Conservation (phyloP, 2,888 invertebrate species). For the Rhagonycha fulva region DNA sequence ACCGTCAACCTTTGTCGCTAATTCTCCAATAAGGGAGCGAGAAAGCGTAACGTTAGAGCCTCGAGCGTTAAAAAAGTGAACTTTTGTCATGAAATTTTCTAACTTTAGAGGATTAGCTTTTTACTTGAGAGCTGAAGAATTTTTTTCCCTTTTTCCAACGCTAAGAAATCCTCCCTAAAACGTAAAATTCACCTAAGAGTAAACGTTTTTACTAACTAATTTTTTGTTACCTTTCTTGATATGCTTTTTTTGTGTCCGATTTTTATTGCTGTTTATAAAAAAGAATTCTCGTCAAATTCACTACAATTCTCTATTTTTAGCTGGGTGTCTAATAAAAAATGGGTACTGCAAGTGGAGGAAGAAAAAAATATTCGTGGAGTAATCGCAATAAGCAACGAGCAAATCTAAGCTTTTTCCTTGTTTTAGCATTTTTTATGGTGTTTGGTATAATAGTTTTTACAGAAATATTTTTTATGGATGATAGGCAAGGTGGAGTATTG, state of each 20-base stretch:
- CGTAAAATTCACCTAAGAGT: no score
- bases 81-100: no score
- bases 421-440: slow-evolving; percentile 87
- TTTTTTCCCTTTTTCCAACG: no score
- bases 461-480: slow-evolving; percentile 76
- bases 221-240: not conserved
- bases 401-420: slow-evolving; percentile 88
- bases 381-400: slow-evolving; percentile 74
- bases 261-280: not conserved
- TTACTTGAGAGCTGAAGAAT: no score
- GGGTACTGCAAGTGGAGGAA: slow-evolving; percentile 49
- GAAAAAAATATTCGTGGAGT: slow-evolving; percentile 40
- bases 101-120: no score
- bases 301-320: not conserved
- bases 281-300: not conserved
- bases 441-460: slow-evolving; percentile 87
- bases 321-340: slow-evolving; percentile 33
- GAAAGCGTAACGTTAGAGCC: no score
- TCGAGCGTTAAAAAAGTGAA: no score
- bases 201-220: no score
- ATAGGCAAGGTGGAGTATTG: slow-evolving; percentile 59
- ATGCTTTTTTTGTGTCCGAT: not conserved
- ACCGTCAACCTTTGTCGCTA: no score
- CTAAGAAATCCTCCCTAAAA: no score
- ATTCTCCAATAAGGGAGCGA: no score